phyloP scores from a whole-genome alignment of 2,888 invertebrate genomes.

The Sylvicola fuscatus region DNA sequence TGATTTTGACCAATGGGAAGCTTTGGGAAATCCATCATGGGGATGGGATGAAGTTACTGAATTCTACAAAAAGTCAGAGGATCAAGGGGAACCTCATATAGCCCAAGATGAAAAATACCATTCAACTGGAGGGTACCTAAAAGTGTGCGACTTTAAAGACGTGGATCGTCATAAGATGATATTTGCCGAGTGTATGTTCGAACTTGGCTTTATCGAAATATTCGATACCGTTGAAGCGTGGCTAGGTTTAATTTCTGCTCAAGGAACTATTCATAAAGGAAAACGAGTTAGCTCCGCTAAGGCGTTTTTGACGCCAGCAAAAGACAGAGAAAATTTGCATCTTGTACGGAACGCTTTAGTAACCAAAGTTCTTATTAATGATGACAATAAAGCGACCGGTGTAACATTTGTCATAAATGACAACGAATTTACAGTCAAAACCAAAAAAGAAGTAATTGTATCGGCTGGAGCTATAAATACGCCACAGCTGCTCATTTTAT shows the following conservation, averaged over 20 bases:
- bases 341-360: constrained; percentile 13
- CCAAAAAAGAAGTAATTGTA: constrained; percentile 5
- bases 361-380: constrained; percentile 8
- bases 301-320: constrained; percentile 12
- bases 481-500: constrained; percentile 5
- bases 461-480: constrained; percentile 3
- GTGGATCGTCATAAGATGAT: constrained; percentile 6
- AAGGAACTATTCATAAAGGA: constrained; percentile 3
- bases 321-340: constrained; percentile 12
- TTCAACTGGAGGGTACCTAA: constrained; percentile 27
- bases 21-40: constrained; percentile 40
- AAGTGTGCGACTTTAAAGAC: constrained; percentile 22
- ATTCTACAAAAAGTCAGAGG: constrained; percentile 64
- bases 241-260: constrained; percentile 1
- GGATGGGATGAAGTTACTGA: constrained; percentile 53
- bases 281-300: constrained; percentile 10
- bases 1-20: constrained; percentile 44
- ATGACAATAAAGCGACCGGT: background rate
- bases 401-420: constrained; percentile 3
- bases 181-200: background rate
- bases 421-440: background rate
- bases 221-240: constrained; percentile 3
- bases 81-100: constrained; percentile 29
- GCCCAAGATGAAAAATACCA: constrained; percentile 13
- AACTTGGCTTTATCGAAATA: constrained; percentile 2